Base-by-base conservation (phyloP, 1,140 invertebrate genomes). In the Drosophila pectinifera region DNA sequence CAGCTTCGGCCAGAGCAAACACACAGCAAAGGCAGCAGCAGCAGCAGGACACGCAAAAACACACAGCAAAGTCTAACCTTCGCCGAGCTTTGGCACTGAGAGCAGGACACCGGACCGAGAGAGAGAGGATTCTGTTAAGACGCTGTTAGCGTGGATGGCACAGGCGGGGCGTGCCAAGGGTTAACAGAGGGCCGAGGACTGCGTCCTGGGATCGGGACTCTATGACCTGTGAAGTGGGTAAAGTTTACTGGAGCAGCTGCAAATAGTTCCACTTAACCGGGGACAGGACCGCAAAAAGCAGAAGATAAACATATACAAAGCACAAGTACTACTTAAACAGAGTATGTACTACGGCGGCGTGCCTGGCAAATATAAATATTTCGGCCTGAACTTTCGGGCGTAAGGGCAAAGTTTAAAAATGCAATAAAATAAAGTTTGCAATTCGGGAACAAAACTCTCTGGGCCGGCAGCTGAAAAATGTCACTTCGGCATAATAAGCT, bases 371-470 rank as follows among this genome's bases (percentile, higher is more conserved):
- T 76, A 79, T 80, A 83, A 73, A 83, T 83, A 74, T 62, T 88
- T 78, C 26, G 58, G 65, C 45, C 39, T 76, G 83, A 86, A 88
- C 79, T 88, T 86, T 85, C 31, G 36, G 49, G 36, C 65, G 63
- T 73, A 88, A 88, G 83, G 83, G 76, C 84, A 88, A 88, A 88
- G 79, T 88, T 88, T 83, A 79, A 73, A 80, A 88, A 83, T 83
- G 83, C 84, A 89, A 88, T 88, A 88, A 88, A 88, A 84, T 89
- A 89, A 88, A 88, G 84, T 88, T 88, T 31, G 80, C 82, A 69
- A 51, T 74, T 73, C 24, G 39, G 56, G 45, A 22, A 49, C 34
- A 56, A 49, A 41, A 62, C 59, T 53, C 45, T 31, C 51, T 45
- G 55, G 22, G 10, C 31, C 22, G 46, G 46, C 57, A 64, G 42